These are phyloP conservation scores for Istiophorus platypterus DNA, from an alignment of 2,113 vertebrate species.

Conservation along the genomic window DNA sequence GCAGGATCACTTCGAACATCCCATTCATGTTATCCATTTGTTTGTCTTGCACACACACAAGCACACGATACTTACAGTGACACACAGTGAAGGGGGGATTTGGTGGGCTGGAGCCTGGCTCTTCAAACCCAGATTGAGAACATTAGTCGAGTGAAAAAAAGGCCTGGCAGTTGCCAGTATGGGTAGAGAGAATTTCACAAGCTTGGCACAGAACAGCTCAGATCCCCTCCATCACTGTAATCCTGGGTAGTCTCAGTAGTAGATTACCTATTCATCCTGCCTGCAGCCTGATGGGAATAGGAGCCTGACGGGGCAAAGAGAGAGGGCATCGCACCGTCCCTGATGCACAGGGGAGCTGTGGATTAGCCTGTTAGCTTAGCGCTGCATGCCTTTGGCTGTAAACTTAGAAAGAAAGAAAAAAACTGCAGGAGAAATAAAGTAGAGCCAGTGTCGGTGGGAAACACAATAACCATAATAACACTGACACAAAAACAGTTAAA, in stretches of 20 bases:
- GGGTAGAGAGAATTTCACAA: slow-evolving; percentile 46
- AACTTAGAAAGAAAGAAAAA: not conserved
- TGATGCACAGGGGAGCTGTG: not conserved
- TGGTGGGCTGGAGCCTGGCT: slow-evolving; percentile 26
- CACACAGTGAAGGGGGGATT: slow-evolving; percentile 28
- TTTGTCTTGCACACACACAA: slow-evolving; percentile 47
- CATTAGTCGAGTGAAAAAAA: slow-evolving; percentile 52
- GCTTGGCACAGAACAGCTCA: slow-evolving; percentile 22
- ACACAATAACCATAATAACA: not conserved
- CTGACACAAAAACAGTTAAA: not conserved
- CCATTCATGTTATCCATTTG: slow-evolving; percentile 53
- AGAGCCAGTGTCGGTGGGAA: no score
- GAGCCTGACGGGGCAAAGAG: slow-evolving; percentile 6
- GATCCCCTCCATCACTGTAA: slow-evolving; percentile 60
- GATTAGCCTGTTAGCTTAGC: slow-evolving; percentile 3
- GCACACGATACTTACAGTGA: not conserved
- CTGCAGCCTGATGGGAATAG: slow-evolving; percentile 35
- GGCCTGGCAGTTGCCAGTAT: slow-evolving; percentile 33
- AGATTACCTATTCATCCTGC: slow-evolving; percentile 60
- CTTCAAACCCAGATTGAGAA: slow-evolving; percentile 54
- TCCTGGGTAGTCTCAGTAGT: slow-evolving; percentile 49
- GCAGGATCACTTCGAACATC: slow-evolving; percentile 49
- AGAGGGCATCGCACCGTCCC: not conserved
- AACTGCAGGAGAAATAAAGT: slow-evolving; percentile 1
- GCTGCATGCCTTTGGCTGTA: not conserved